Evolutionary conservation across 2,797 vertebrate species (phyloP).

Genomic region (Rhynchonycteris naso): DNA sequence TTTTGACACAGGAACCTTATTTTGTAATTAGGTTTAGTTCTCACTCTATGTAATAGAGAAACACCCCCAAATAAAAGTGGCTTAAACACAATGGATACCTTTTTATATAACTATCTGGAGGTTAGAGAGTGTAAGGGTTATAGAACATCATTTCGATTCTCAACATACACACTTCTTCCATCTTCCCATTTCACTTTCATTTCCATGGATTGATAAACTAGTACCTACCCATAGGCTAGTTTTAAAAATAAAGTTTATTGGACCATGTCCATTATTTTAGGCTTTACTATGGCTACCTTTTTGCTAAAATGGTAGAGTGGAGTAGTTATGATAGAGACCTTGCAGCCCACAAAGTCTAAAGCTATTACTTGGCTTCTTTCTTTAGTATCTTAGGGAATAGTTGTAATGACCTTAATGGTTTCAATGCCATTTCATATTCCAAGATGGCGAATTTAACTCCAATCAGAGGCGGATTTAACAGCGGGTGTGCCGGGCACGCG

Average conservation of each 20-base stretch:
- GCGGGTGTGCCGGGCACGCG: too few relatives aligned
- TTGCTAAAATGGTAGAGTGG: neutral
- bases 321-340: neutral
- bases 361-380: neutral
- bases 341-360: neutral
- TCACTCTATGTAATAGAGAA: neutral
- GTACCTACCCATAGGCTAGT: neutral
- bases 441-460: neutral
- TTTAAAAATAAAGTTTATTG: neutral
- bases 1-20: neutral
- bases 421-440: neutral
- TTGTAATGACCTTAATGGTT: neutral
- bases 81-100: neutral
- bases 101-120: neutral
- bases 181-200: neutral
- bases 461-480: neutral
- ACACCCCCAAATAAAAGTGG: neutral
- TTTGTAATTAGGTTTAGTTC: neutral
- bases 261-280: neutral
- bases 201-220: neutral
- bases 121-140: neutral
- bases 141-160: neutral
- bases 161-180: neutral
- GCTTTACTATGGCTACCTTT: neutral
- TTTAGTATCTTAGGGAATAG: neutral